Conservation (phyloP, 2,797 vertebrate species). For the Karalla daura region DNA sequence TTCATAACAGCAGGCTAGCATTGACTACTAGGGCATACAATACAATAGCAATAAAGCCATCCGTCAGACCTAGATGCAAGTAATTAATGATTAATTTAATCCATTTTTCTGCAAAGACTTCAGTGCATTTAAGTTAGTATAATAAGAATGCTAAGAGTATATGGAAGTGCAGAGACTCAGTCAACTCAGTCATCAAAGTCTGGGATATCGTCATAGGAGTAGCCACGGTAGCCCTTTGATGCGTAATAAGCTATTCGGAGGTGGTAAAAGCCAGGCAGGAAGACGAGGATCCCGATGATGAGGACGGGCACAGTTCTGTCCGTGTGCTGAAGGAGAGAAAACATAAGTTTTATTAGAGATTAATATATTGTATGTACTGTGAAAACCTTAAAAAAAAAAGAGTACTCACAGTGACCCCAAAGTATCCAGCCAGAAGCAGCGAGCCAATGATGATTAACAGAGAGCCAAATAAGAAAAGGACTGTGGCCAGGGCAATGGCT, state of each 20-base stretch:
- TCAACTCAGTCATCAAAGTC: slow-evolving; percentile 98
- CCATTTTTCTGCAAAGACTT: background rate
- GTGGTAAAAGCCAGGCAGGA: slow-evolving; percentile 97
- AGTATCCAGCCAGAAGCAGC: slow-evolving; percentile 94
- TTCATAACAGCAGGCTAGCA: slow-evolving; percentile 20
- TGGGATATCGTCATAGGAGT: slow-evolving; percentile 97
- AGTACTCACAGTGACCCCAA: slow-evolving; percentile 90
- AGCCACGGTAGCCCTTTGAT: slow-evolving; percentile 93
- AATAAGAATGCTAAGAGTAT: slow-evolving; percentile 5
- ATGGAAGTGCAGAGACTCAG: background rate
- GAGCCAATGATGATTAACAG: slow-evolving; percentile 93
- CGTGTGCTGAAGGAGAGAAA: slow-evolving; percentile 81
- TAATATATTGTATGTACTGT: background rate
- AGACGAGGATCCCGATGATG: slow-evolving; percentile 96
- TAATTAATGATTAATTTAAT: slow-evolving; percentile 1
- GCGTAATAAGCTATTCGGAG: slow-evolving; percentile 96
- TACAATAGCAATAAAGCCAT: background rate
- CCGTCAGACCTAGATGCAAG: no score
- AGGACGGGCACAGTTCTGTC: slow-evolving; percentile 93
- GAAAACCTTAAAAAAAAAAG: background rate
- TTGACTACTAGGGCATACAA: background rate
- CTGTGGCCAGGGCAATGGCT: slow-evolving; percentile 91
- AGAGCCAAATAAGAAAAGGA: slow-evolving; percentile 94
- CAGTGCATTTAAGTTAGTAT: background rate
- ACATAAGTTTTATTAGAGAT: background rate